Evolutionary conservation across 1,140 invertebrate species (phyloP), one percentile per base, ranked within the genome.

Genomic region (Tenebrio molitor): DNA sequence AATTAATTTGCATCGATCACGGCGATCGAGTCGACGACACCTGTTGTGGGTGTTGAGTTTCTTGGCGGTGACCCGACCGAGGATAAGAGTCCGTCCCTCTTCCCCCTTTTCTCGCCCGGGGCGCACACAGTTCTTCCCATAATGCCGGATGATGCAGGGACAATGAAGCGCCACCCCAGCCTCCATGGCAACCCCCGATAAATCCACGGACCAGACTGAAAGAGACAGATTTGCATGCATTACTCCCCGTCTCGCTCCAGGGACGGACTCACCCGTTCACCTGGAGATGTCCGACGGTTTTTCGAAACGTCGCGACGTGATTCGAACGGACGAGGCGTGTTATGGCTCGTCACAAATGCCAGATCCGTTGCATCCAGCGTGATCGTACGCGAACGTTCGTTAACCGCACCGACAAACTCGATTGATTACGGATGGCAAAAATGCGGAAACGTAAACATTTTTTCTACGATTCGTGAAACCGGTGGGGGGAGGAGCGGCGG

Each of bases 111-210:
- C 63, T 42, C 25, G 64, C 64, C 36, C 16, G 17, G 4, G 64
- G 64, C 64, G 15, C 34, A 71, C 71, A 68, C 71, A 58, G 34
- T 73, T 68, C 71, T 69, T 71, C 44, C 44, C 50, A 67, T 73
- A 73, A 73, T 73, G 50, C 71, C 71, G 50, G 64, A 73, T 73
- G 71, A 73, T 73, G 66, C 36, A 58, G 34, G 71, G 46, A 73
- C 71, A 73, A 73, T 73, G 41, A 58, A 73, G 50, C 62, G 41
- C 17, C 62, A 16, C n/a, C n/a, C 70, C 39, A 44, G 23, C 36
- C 53, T 42, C 70, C 71, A 73, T 68, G 64, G 71, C 65, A 73
- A 73, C 71, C 71, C 71, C 62, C 41, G 62, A 73, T 73, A 73
- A 73, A 73, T 73, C 71, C 66, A 19, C 36, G 46, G 29, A 53